Base-by-base conservation (phyloP, 2,888 invertebrate genomes). In the Lapara coniferarum region DNA sequence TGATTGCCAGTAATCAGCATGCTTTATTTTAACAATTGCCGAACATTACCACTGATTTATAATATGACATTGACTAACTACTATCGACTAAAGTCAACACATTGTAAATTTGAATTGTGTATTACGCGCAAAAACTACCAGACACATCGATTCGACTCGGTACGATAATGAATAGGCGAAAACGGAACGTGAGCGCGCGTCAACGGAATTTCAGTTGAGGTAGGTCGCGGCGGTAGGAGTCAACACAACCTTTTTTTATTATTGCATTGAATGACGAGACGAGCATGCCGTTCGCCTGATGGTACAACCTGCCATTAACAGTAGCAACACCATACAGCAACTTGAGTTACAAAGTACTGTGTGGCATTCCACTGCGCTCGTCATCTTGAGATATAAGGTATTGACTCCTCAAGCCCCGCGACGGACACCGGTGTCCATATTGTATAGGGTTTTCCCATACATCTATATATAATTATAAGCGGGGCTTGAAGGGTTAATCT, bases 141-240 rank as follows among this genome's bases (percentile, higher is more conserved):
- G 63, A 63, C 63, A 63, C 19, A 63, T 37, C 49, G 63, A 63
- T 63, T 63, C 49, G 63, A 49, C 63, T 19, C 63, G 16, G 63
- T 16, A 49, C 63, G 46, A 63, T 46, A 46, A 59, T 63, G 63
- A 63, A 63, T 63, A 63, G 49, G 49, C 63, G 63, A 63, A 63
- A 49, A 63, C 49, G 63, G 49, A 63, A 63, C 49, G 63, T 49
- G 19, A 56, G 30, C 52, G 52, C 44, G 12, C 51, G 68, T 68
- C 57, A 69, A 69, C 70, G 71, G 69, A 71, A 68, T 73, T 72
- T 68, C 56, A 53, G 53, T 71, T 72, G 67, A 58, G 74, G 70
- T 71, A 74, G 73, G 74, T 73, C 73, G 69, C 66, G 59, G 57
- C 55, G 66, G 56, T 66, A 16, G 59, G 51, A 44, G 67, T 25